phyloP scores from a whole-genome alignment of 2,888 invertebrate species.

The Athalia rosae region DNA sequence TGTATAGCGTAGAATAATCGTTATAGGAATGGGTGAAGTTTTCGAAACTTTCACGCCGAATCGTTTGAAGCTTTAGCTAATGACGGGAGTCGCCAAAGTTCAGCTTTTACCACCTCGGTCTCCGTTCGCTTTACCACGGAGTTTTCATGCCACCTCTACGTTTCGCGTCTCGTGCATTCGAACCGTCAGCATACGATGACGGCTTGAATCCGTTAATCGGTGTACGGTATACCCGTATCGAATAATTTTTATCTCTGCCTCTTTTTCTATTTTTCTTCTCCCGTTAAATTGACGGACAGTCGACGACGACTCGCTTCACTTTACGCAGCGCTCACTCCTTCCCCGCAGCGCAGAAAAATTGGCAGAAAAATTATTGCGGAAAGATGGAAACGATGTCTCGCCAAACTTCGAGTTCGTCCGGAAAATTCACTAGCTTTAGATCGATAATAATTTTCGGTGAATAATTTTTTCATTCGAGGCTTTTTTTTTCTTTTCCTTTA shows the following conservation, averaged over 20 bases:
- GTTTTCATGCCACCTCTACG: constrained; percentile 10
- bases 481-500: background rate
- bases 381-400: constrained; percentile 14
- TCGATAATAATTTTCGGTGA: background rate
- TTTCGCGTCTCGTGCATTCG: constrained; percentile 4
- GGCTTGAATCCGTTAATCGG: constrained; percentile 70
- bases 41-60: constrained; percentile 33
- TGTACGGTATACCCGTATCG: constrained; percentile 62
- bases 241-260: constrained; percentile 37
- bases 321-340: background rate
- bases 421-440: background rate
- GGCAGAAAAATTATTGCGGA: background rate
- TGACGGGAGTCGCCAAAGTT: constrained; percentile 28
- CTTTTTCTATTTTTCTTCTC: constrained; percentile 23
- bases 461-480: background rate
- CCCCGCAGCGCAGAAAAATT: background rate
- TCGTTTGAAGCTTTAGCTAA: constrained; percentile 35
- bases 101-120: constrained; percentile 28
- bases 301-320: background rate
- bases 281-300: constrained; percentile 51
- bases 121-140: background rate
- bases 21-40: background rate
- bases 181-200: constrained; percentile 64
- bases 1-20: background rate
- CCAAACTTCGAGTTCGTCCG: constrained; percentile 13